These are phyloP conservation scores for Petrophora chlorosata DNA, from an alignment of 2,888 invertebrate species.

Conservation along the genomic window DNA sequence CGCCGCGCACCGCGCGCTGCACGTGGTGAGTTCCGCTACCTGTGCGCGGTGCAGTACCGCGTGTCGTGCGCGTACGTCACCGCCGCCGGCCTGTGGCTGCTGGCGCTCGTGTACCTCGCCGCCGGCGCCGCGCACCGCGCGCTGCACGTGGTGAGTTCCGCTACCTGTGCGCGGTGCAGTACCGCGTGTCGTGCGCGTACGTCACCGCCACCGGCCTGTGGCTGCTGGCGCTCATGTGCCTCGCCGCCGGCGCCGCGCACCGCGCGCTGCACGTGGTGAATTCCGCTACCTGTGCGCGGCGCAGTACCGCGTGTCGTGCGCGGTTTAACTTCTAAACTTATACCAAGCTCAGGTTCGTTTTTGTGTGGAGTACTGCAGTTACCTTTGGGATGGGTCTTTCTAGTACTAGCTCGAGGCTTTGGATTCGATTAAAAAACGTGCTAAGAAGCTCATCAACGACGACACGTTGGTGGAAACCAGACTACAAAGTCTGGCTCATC, in stretches of 20 bases:
- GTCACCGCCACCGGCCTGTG: constrained; percentile 57
- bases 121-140: constrained; percentile 53
- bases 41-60: background rate
- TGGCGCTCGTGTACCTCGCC: constrained; percentile 71
- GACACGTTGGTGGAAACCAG: no score
- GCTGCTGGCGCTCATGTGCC: constrained; percentile 73
- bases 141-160: constrained; percentile 51
- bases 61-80: background rate
- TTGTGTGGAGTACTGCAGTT: no score
- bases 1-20: constrained; percentile 46
- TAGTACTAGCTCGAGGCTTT: no score
- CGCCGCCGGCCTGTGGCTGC: constrained; percentile 68
- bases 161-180: background rate
- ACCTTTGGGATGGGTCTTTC: no score
- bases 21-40: constrained; percentile 46
- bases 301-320: background rate
- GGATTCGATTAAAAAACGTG: no score
- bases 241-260: constrained; percentile 61
- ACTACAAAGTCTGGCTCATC: no score
- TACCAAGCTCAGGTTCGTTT: no score
- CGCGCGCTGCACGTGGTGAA: constrained; percentile 52
- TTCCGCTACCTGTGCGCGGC: constrained; percentile 9
- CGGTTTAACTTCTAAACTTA: no score
- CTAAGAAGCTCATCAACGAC: no score
- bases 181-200: background rate